Evolutionary conservation across 2,888 invertebrate species (phyloP), one percentile per base, ranked within the genome.

Genomic region (Antheraea yamamai): DNA sequence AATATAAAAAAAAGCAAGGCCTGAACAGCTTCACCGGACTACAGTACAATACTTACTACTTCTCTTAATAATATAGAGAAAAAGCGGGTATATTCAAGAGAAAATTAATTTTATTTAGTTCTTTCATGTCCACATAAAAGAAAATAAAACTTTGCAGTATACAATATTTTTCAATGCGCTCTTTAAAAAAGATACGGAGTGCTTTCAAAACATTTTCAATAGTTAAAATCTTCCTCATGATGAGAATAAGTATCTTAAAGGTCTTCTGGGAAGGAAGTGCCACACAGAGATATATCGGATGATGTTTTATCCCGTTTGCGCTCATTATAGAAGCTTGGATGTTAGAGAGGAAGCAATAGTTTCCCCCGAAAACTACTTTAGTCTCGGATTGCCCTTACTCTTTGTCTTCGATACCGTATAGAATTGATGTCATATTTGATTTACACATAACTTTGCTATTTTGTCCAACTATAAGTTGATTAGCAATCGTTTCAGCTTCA

Each of bases 251-350:
- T 79, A 82, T 82, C 81, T 82, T 76, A 74, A 77, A 76, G 78
- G 78, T 81, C 81, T 79, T 81, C 81, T 79, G 79, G 77, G 79
- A 78, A 73, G 76, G 79, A 78, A 73, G 76, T 75, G 74, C 64
- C 73, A 78, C 78, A 79, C 80, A 78, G 78, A 78, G 75, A 73
- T 72, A 66, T 77, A 58, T 72, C 71, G 72, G 75, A 72, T 75
- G 75, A 75, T 77, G 72, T 71, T 68, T 74, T 47, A 70, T 70
- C 74, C 75, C 84, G 75, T 78, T 76, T 77, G 84, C 79, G 70
- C 70, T 75, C 79, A 47, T 18, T 73, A 75, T 61, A 76, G 77
- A 78, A 73, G 71, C 52, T 58, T 35, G 70, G 72, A 76, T 61
- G 81, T 80, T 70, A 78, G 79, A 77, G 82, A 82, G 76, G 68